Percentiles rank a stretch among this genome's conserved stretches.
These are phyloP conservation scores for Dromius quadrimaculatus DNA, from an alignment of 2,888 invertebrate species.

Conservation along the genomic window DNA sequence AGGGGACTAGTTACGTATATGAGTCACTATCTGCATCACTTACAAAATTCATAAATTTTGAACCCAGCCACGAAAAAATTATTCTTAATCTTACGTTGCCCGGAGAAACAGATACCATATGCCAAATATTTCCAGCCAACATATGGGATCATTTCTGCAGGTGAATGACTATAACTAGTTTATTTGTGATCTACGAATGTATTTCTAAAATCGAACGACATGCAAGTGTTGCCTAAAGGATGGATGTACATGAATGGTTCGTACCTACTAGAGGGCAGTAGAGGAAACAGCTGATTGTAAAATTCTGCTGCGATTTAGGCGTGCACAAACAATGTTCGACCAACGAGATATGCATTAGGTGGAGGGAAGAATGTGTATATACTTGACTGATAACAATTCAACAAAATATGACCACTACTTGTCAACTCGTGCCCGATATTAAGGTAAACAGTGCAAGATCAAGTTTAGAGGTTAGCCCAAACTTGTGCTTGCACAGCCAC, in stretches of 20 bases:
- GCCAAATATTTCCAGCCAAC: conserved; percentile 19
- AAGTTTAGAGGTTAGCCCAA: background rate
- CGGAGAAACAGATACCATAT: background rate
- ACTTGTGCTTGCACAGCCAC: background rate
- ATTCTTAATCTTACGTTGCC: conserved; percentile 10
- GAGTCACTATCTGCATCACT: conserved; percentile 23
- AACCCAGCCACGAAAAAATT: conserved; percentile 13
- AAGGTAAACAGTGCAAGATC: background rate
- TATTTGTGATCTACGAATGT: conserved; percentile 21
- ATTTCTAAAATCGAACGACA: conserved; percentile 31
- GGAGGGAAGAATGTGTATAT: conserved; percentile 43
- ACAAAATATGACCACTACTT: conserved; percentile 44
- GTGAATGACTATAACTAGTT: conserved; percentile 1
- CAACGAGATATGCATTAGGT: conserved; percentile 50
- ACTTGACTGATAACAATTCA: conserved; percentile 33
- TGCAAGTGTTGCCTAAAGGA: conserved; percentile 37
- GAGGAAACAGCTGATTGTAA: conserved; percentile 49
- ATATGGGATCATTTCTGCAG: background rate
- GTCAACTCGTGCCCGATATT: conserved; percentile 37
- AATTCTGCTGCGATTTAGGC: conserved; percentile 41
- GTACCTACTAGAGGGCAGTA: conserved; percentile 49
- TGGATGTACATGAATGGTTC: conserved; percentile 47
- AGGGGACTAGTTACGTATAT: conserved; percentile 19
- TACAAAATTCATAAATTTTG: background rate
- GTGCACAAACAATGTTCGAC: conserved; percentile 50